phyloP scores from a whole-genome alignment of 2,888 invertebrate species.

The Augiades crinisus region DNA sequence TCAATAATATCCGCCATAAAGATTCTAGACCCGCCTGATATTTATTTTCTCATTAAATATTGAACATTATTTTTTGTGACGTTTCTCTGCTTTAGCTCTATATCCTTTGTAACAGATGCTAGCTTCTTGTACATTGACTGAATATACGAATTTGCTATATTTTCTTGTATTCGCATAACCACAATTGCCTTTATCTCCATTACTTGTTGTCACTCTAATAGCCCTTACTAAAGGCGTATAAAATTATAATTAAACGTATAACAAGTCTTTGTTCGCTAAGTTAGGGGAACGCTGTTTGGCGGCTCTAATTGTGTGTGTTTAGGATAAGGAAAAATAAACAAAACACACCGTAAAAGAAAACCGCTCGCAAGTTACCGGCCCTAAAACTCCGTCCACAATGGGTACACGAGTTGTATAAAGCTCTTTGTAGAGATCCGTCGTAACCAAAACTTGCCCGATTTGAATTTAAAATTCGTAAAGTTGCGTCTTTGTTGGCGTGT shows the following conservation, averaged over 20 bases:
- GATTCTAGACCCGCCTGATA: slow-evolving; percentile 1
- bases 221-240: slow-evolving; percentile 4
- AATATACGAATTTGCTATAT: not conserved
- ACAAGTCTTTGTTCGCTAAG: slow-evolving; percentile 14
- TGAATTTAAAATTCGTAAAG: slow-evolving; percentile 71
- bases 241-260: slow-evolving; percentile 21
- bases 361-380: slow-evolving; percentile 30
- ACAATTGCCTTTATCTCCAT: not conserved
- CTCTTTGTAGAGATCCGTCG: slow-evolving; percentile 39
- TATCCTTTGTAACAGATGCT: not conserved
- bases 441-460: slow-evolving; percentile 55
- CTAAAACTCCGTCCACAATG: slow-evolving; percentile 25
- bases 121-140: not conserved
- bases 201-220: not conserved
- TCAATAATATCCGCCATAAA: slow-evolving; percentile 15
- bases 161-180: too few species aligned
- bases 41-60: slow-evolving; percentile 18
- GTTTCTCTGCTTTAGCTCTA: not conserved
- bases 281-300: slow-evolving; percentile 20
- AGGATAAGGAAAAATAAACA: slow-evolving; percentile 40
- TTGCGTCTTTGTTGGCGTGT: slow-evolving; percentile 54
- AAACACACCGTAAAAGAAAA: slow-evolving; percentile 32
- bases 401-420: slow-evolving; percentile 27
- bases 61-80: not conserved
- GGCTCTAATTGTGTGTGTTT: slow-evolving; percentile 38